Evolutionary conservation across 2,113 vertebrate genomes (phyloP).

Genomic region (Dermatemys mawii): DNA sequence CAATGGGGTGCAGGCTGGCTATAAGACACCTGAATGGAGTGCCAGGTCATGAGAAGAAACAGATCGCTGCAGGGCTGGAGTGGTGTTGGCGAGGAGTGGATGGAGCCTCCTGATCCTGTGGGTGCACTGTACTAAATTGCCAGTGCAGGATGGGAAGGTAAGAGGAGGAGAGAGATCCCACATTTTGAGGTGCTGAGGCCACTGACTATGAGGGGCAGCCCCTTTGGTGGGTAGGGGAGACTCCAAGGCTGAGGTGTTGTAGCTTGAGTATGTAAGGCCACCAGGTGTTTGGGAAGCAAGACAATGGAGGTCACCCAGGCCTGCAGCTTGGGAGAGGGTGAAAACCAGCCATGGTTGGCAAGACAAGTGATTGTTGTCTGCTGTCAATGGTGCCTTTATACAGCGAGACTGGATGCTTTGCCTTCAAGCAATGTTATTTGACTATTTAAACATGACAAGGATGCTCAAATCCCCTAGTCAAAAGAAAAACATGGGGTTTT

Average conservation of each 20-base stretch:
- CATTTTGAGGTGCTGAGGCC: accelerated
- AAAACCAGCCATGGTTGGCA: background rate
- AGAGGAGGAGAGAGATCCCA: background rate
- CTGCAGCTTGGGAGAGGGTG: background rate
- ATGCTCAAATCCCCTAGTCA: background rate
- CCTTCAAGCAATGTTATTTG: background rate
- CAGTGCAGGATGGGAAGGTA: background rate
- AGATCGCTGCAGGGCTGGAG: too few relatives aligned
- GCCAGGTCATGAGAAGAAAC: too few relatives aligned
- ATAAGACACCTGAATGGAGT: too few relatives aligned
- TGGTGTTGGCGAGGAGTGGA: too few relatives aligned
- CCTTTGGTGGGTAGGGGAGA: background rate
- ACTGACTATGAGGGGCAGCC: accelerated
- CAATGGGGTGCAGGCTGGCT: too few relatives aligned
- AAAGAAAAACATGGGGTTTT: background rate
- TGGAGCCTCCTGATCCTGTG: too few relatives aligned
- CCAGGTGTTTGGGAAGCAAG: background rate
- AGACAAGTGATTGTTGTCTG: accelerated
- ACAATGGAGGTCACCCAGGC: background rate
- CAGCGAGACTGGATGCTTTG: background rate
- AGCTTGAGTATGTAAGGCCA: background rate
- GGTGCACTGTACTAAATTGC: too few relatives aligned
- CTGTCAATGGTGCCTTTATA: background rate
- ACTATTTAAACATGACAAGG: too few relatives aligned
- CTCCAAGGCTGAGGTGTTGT: background rate